A percentile compares a stretch with the other conserved stretches of the same genome.
Conservation (phyloP, 2,113 vertebrate species). For the Opisthocomus hoazin region DNA sequence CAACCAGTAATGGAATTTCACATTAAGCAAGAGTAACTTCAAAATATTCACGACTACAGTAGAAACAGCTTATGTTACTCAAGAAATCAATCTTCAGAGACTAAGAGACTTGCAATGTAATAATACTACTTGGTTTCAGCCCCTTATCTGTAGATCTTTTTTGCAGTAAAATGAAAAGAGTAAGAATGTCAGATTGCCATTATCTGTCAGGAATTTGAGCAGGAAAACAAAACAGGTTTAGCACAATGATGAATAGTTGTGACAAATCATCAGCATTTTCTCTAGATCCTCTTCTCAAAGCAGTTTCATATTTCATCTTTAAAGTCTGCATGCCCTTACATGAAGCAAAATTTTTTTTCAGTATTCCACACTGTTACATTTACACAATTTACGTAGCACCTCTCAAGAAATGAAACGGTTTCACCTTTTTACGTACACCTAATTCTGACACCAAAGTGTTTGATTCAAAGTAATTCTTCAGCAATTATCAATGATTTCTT, state of each 20-base stretch:
- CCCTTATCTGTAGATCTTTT: constrained; percentile 41
- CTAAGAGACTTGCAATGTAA: constrained; percentile 21
- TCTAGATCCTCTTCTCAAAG: constrained; percentile 44
- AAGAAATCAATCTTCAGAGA: constrained; percentile 48
- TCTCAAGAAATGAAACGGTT: background rate
- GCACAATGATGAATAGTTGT: constrained; percentile 47
- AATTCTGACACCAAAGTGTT: background rate
- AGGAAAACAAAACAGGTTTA: constrained; percentile 61
- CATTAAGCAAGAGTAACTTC: background rate
- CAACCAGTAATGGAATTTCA: background rate
- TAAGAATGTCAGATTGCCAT: constrained; percentile 41
- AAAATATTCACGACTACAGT: constrained; percentile 23
- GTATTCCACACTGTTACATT: background rate
- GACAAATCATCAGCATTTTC: constrained; percentile 51
- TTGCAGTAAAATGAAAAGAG: constrained; percentile 48
- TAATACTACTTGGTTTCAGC: constrained; percentile 47
- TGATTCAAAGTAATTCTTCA: background rate
- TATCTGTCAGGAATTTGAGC: constrained; percentile 46
- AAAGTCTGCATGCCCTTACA: constrained; percentile 3
- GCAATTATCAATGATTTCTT: background rate
- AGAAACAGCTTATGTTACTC: constrained; percentile 27
- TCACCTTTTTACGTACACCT: background rate
- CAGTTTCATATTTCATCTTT: constrained; percentile 56
- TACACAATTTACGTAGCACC: background rate
- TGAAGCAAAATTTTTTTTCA: background rate